Percentiles rank a stretch among this genome's conserved stretches.
Evolutionary conservation across 2,113 vertebrate genomes (phyloP).

Genomic region (Indicator maculatus): DNA sequence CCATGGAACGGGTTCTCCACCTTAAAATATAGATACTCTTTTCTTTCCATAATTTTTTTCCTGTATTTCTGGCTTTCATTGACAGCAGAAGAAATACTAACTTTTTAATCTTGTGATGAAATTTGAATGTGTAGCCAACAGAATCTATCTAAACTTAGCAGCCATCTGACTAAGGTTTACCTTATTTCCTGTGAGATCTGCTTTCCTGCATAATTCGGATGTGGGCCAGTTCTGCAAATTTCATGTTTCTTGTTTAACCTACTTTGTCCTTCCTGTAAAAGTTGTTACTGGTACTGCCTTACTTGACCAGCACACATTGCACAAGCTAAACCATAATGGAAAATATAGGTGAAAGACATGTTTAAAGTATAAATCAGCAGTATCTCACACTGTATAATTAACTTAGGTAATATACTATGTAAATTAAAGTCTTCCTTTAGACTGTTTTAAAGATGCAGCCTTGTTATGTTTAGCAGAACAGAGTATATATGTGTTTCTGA

Average conservation of each 20-base stretch:
- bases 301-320: slow-evolving; percentile 73
- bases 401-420: background rate
- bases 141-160: background rate
- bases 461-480: background rate
- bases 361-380: slow-evolving; percentile 38
- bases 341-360: slow-evolving; percentile 39
- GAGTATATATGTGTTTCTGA: background rate
- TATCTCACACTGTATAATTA: slow-evolving; percentile 33
- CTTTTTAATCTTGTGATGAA: background rate
- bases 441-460: background rate
- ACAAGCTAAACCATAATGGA: slow-evolving; percentile 63
- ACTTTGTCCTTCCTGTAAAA: slow-evolving; percentile 89
- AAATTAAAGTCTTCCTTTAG: background rate
- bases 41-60: background rate
- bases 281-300: slow-evolving; percentile 71
- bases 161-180: slow-evolving; percentile 18
- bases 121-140: background rate
- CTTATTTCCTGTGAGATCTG: slow-evolving; percentile 73
- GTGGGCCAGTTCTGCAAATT: slow-evolving; percentile 72
- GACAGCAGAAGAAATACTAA: background rate
- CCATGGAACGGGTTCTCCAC: background rate
- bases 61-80: background rate
- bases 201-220: slow-evolving; percentile 76
- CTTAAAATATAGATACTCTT: background rate
- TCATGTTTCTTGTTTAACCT: slow-evolving; percentile 83